Percentiles rank a stretch among this genome's conserved stretches.
Conservation (phyloP, 64 coral and sea anemone genomes). For the Hydrozoanthus tunicans region DNA sequence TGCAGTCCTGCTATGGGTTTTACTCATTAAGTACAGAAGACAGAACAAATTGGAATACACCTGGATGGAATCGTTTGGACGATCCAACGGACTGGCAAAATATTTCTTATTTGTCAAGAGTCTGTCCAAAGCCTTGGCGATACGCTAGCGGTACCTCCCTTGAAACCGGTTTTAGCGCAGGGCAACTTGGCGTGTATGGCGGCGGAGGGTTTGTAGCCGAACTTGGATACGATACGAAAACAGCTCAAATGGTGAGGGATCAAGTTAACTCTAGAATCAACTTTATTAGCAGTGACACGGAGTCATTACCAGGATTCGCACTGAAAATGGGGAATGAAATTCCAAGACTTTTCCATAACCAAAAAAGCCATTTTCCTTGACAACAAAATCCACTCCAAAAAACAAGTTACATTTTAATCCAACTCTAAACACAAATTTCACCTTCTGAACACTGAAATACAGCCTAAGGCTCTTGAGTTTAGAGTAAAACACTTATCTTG, state of each 20-base stretch:
- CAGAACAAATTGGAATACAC: slow-evolving; percentile 27
- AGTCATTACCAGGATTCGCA: too few species aligned
- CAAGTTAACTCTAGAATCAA: not conserved
- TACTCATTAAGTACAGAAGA: not conserved
- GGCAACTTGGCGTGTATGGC: not conserved
- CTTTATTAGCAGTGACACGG: too few species aligned
- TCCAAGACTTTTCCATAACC: too few species aligned
- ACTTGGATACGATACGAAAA: slow-evolving; percentile 25
- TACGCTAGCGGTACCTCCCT: not conserved
- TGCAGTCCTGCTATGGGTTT: slow-evolving; percentile 12
- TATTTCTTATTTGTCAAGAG: not conserved
- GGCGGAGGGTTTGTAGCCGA: slow-evolving; percentile 27
- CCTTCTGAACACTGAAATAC: too few species aligned
- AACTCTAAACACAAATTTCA: too few species aligned
- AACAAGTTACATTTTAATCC: too few species aligned
- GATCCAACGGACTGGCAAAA: slow-evolving; percentile 8
- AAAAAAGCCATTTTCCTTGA: too few species aligned
- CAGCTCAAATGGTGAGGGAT: not conserved
- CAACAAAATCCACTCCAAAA: too few species aligned
- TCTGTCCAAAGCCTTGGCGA: slow-evolving; percentile 48
- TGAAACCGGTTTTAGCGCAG: not conserved
- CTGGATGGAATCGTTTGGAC: slow-evolving; percentile 30
- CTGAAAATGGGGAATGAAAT: too few species aligned
- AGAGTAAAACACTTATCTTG: too few species aligned
- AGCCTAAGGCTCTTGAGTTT: too few species aligned